A percentile compares a stretch with the other conserved stretches of the same genome.
Conservation (phyloP, 1,140 invertebrate genomes). For the Bradysia coprophila region DNA sequence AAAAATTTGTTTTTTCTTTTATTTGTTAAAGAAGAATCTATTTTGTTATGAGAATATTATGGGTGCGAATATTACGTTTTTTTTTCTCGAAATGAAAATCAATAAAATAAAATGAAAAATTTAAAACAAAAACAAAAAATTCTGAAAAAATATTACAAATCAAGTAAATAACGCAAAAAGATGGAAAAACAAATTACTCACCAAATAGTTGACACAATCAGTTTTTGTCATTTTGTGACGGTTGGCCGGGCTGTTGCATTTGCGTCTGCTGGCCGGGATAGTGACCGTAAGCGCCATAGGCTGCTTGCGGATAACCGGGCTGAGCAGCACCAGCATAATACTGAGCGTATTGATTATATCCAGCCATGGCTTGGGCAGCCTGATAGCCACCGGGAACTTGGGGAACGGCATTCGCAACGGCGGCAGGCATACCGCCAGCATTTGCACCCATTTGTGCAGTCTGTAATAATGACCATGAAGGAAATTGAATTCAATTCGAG, state of each 20-base stretch:
- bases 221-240: background rate
- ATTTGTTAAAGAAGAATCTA: background rate
- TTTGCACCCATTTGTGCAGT: background rate
- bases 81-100: too few species aligned
- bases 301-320: background rate
- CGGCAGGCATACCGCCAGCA: background rate
- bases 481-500: too few species aligned
- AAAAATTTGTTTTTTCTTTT: too few species aligned
- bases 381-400: background rate
- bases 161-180: too few species aligned
- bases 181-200: background rate
- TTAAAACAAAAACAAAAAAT: background rate
- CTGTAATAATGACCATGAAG: too few species aligned
- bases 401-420: background rate
- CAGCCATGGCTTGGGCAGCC: background rate
- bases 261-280: background rate
- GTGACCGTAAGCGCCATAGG: background rate
- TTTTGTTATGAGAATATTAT: too few species aligned
- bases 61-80: too few species aligned
- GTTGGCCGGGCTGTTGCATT: background rate
- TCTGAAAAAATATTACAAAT: too few species aligned
- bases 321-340: conserved; percentile 1
- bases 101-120: too few species aligned
- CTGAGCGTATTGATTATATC: conserved; percentile 1
- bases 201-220: background rate